These are phyloP conservation scores for Cephus sareptanus DNA, from an alignment of 2,888 invertebrate genomes.

Conservation along the genomic window DNA sequence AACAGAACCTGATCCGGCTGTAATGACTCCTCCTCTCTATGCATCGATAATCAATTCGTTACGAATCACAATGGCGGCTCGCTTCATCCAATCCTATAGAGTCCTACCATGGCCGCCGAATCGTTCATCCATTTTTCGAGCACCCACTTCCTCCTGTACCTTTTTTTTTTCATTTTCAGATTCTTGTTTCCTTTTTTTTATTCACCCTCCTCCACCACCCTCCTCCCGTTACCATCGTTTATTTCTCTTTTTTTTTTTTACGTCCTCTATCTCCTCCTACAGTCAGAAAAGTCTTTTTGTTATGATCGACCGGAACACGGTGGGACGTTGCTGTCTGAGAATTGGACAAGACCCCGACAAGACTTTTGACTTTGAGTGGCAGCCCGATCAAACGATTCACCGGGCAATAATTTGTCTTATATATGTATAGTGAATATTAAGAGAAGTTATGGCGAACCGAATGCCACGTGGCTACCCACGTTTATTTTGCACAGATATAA, in stretches of 20 bases:
- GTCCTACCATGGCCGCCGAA: constrained; percentile 3
- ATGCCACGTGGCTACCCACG: background rate
- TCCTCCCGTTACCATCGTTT: constrained; percentile 1
- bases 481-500: background rate
- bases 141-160: constrained; percentile 15
- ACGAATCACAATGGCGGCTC: constrained; percentile 15
- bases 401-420: constrained; percentile 9
- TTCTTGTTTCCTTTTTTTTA: constrained; percentile 8
- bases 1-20: constrained; percentile 14
- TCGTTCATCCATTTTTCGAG: constrained; percentile 18
- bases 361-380: constrained; percentile 23
- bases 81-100: background rate
- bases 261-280: background rate
- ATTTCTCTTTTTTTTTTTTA: background rate
- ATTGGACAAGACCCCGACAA: constrained; percentile 10
- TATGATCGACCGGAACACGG: background rate
- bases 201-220: background rate
- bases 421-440: background rate
- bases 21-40: constrained; percentile 4
- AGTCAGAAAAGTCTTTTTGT: background rate
- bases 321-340: background rate
- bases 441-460: background rate
- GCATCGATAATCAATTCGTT: constrained; percentile 22
- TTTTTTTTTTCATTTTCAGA: background rate
- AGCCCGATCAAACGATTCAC: constrained; percentile 16